phyloP scores from a whole-genome alignment of 2,888 invertebrate species.

The Nomada fabriciana region DNA sequence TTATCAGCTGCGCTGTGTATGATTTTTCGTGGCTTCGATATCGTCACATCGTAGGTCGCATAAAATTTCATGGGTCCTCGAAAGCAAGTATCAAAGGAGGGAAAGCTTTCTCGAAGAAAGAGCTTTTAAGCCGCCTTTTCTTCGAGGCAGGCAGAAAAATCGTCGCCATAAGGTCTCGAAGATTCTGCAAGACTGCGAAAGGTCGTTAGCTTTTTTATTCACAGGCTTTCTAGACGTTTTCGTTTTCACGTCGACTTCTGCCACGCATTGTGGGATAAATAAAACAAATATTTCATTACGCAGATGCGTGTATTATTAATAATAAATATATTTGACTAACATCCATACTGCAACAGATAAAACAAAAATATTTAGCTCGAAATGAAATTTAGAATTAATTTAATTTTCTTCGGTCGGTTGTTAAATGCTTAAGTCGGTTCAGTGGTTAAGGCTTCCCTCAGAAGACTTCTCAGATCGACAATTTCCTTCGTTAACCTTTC shows the following conservation, averaged over 20 bases:
- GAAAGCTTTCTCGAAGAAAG: neutral
- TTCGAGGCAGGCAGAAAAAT: constrained; percentile 25
- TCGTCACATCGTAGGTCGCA: neutral
- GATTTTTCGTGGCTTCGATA: neutral
- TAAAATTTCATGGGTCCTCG: no score
- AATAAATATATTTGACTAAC: no score
- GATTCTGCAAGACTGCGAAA: constrained; percentile 13
- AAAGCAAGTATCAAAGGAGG: neutral
- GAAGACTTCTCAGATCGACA: constrained; percentile 75
- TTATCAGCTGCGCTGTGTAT: neutral
- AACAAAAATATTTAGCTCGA: no score
- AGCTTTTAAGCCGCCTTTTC: constrained; percentile 23
- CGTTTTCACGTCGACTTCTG: neutral
- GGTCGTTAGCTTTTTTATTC: constrained; percentile 44
- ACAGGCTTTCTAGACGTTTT: neutral
- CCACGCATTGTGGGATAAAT: neutral
- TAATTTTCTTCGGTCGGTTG: constrained; percentile 42
- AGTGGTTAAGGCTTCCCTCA: constrained; percentile 74
- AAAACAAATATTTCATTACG: no score
- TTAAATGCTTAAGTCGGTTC: no score
- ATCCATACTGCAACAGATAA: no score
- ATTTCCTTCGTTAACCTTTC: constrained; percentile 85
- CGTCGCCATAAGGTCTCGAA: constrained; percentile 15
- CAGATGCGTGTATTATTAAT: no score
- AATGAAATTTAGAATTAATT: neutral